Evolutionary conservation across 2,797 vertebrate species (phyloP).

Genomic region (Fratercula arctica): DNA sequence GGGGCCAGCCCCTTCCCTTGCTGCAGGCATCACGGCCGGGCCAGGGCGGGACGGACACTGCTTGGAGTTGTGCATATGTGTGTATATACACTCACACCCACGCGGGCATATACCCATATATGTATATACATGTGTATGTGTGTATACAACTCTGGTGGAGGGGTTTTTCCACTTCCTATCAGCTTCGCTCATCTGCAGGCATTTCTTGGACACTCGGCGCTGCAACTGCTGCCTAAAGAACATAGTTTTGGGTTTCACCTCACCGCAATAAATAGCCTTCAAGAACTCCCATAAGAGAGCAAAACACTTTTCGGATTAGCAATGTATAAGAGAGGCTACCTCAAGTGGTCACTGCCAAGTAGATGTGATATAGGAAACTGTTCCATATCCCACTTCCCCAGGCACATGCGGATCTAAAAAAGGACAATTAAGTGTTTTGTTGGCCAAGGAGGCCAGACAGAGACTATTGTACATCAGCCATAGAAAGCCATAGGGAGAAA

Average conservation of each 20-base stretch:
- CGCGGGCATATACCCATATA: background rate
- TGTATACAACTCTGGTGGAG: background rate
- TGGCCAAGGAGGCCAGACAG: background rate
- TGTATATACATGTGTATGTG: too few species aligned
- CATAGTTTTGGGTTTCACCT: background rate
- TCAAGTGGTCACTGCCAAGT: background rate
- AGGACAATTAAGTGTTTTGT: background rate
- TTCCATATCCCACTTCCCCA: background rate
- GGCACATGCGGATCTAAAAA: background rate
- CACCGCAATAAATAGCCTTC: background rate
- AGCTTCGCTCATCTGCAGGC: background rate
- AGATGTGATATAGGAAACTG: background rate
- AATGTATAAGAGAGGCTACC: background rate
- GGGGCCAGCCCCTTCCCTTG: background rate
- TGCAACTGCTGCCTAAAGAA: background rate
- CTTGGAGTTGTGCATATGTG: background rate
- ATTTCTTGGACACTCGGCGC: background rate
- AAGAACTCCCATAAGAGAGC: background rate
- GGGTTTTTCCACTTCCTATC: background rate
- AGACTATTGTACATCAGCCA: background rate
- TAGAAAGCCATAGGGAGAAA: background rate
- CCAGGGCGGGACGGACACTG: background rate
- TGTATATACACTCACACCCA: background rate
- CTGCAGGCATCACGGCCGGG: accelerated
- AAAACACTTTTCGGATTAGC: background rate